Percentiles rank a stretch among this genome's conserved stretches.
These are phyloP conservation scores for Intellagama lesueurii DNA, from an alignment of 2,797 vertebrate species.

Conservation along the genomic window DNA sequence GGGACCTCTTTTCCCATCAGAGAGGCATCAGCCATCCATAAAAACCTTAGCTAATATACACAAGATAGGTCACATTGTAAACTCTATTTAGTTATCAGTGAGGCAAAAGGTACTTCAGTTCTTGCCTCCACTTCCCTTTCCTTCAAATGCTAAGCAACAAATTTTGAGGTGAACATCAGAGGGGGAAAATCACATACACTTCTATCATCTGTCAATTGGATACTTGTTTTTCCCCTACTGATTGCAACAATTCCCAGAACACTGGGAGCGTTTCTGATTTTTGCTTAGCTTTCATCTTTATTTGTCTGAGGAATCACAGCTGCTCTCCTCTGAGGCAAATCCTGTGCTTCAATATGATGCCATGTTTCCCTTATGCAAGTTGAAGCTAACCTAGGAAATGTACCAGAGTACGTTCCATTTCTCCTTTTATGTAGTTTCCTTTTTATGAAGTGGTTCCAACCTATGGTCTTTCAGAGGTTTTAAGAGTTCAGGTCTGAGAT, in stretches of 20 bases:
- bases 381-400: neutral
- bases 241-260: neutral
- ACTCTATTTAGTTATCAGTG: neutral
- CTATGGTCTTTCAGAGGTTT: neutral
- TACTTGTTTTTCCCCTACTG: no score
- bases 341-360: neutral
- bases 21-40: neutral
- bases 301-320: neutral
- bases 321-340: neutral
- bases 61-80: neutral
- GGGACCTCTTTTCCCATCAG: neutral
- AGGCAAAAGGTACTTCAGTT: neutral
- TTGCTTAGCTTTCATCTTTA: neutral
- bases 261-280: neutral
- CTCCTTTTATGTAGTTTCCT: neutral
- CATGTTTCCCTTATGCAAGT: neutral
- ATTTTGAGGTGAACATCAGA: neutral
- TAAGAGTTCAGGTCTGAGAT: neutral
- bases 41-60: neutral
- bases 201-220: neutral
- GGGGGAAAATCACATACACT: neutral
- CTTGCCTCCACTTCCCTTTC: neutral
- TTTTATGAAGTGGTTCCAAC: no score
- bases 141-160: neutral
- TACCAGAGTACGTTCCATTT: neutral